These are phyloP conservation scores for Collichthys lucidus DNA, from an alignment of 2,113 vertebrate genomes.

Conservation along the genomic window DNA sequence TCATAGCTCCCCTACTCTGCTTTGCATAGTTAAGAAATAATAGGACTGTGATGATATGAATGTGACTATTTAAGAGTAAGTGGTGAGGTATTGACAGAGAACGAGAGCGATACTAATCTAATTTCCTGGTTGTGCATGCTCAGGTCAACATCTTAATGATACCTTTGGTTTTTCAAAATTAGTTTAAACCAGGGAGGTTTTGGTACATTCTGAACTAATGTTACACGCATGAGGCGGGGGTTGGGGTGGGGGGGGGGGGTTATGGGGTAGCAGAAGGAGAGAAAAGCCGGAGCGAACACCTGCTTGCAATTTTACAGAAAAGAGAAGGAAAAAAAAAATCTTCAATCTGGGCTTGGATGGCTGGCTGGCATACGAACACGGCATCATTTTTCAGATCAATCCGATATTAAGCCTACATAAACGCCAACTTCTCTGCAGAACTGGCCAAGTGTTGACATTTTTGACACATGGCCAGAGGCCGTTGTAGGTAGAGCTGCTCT, in stretches of 20 bases:
- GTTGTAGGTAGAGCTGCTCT: constrained; percentile 35
- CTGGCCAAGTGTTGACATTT: constrained; percentile 71
- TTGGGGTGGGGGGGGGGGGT: constrained; percentile 18
- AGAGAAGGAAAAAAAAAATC: constrained; percentile 54
- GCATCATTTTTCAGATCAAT: constrained; percentile 82
- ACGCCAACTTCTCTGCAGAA: constrained; percentile 61
- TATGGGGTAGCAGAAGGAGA: constrained; percentile 60
- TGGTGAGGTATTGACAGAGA: constrained; percentile 46
- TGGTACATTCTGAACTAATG: constrained; percentile 62
- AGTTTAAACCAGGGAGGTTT: constrained; percentile 59
- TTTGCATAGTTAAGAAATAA: constrained; percentile 51
- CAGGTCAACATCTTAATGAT: constrained; percentile 60
- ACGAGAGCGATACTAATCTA: constrained; percentile 60
- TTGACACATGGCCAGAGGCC: constrained; percentile 67
- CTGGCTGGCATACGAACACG: constrained; percentile 70
- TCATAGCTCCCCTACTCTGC: constrained; percentile 33
- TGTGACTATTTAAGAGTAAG: constrained; percentile 31
- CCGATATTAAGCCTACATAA: constrained; percentile 77
- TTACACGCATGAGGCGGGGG: constrained; percentile 51
- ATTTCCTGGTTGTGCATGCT: constrained; percentile 67
- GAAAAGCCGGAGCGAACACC: constrained; percentile 78
- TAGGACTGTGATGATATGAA: constrained; percentile 47
- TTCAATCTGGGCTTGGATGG: constrained; percentile 67
- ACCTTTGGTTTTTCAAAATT: constrained; percentile 51
- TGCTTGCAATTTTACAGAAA: constrained; percentile 84